A percentile compares a stretch with the other conserved stretches of the same genome.
Conservation (phyloP, 2,888 invertebrate genomes). For the Phaedon cochleariae region DNA sequence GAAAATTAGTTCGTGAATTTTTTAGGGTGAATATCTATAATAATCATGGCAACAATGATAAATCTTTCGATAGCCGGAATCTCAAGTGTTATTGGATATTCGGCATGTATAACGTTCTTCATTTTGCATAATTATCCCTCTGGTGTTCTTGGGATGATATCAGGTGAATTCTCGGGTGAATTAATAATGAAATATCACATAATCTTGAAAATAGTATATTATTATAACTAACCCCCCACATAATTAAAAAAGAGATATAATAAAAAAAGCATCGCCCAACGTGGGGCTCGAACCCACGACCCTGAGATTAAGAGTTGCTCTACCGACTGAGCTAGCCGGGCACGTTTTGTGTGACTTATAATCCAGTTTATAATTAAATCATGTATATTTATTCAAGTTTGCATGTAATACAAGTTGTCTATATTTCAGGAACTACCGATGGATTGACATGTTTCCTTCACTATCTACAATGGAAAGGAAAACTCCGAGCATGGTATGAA, state of each 20-base stretch:
- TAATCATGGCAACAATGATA: slow-evolving; percentile 9
- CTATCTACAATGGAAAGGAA: slow-evolving; percentile 42
- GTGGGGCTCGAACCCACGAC: slow-evolving; percentile 70
- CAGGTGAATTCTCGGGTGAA: slow-evolving; percentile 40
- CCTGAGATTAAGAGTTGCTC: slow-evolving; percentile 69
- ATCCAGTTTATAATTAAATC: neutral
- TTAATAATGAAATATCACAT: neutral
- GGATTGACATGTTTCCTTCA: slow-evolving; percentile 43
- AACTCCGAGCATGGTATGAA: slow-evolving; percentile 64
- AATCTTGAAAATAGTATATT: neutral
- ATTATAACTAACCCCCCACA: no score
- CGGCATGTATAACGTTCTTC: slow-evolving; percentile 40
- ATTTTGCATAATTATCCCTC: slow-evolving; percentile 43
- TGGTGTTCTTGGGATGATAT: slow-evolving; percentile 36
- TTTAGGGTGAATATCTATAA: neutral
- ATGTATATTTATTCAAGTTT: neutral
- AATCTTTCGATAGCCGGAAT: slow-evolving; percentile 25
- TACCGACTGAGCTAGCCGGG: slow-evolving; percentile 66
- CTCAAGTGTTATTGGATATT: slow-evolving; percentile 32
- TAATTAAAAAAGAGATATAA: neutral
- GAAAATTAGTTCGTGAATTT: no score
- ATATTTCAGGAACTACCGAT: slow-evolving; percentile 46
- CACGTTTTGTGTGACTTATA: slow-evolving; percentile 25
- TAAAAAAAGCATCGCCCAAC: slow-evolving; percentile 60
- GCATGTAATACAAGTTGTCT: no score